Evolutionary conservation across 2,797 vertebrate genomes (phyloP).

Genomic region (Phoebastria nigripes): DNA sequence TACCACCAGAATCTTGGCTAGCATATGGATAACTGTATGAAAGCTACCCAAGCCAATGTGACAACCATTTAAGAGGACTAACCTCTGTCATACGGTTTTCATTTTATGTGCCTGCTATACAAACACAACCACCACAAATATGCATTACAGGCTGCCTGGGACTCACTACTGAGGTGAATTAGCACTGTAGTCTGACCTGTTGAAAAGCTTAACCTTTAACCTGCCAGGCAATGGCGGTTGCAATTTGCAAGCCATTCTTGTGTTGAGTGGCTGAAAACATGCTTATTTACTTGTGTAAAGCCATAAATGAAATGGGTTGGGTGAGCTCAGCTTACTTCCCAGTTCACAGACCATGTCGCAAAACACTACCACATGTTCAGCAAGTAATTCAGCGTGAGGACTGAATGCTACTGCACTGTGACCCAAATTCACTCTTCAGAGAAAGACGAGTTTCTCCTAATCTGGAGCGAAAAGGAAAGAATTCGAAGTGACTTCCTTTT

Average conservation of each 20-base stretch:
- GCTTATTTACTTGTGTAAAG: conserved; percentile 63
- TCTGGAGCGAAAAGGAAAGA: background rate
- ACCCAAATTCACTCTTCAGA: conserved; percentile 44
- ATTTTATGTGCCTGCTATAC: conserved; percentile 49
- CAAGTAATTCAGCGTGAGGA: background rate
- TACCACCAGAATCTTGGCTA: conserved; percentile 50
- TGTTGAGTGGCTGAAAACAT: conserved; percentile 57
- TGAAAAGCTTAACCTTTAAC: conserved; percentile 68
- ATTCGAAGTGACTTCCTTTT: conserved; percentile 15
- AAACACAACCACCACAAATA: conserved; percentile 60
- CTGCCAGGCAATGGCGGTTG: conserved; percentile 44
- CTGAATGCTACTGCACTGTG: background rate
- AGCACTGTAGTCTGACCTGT: conserved; percentile 59
- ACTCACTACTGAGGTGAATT: conserved; percentile 67
- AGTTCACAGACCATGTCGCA: conserved; percentile 40
- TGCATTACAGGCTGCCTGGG: conserved; percentile 54
- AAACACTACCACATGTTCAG: conserved; percentile 61
- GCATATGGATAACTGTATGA: conserved; percentile 16
- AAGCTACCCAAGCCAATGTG: conserved; percentile 47
- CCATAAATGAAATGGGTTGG: conserved; percentile 47
- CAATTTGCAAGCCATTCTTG: conserved; percentile 64
- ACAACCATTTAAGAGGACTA: conserved; percentile 59
- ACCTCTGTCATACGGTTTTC: conserved; percentile 69
- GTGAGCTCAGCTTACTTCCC: conserved; percentile 54
- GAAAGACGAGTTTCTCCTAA: background rate